These are phyloP conservation scores for Camponotus vicinus DNA, from an alignment of 1,140 invertebrate species.

Conservation along the genomic window DNA sequence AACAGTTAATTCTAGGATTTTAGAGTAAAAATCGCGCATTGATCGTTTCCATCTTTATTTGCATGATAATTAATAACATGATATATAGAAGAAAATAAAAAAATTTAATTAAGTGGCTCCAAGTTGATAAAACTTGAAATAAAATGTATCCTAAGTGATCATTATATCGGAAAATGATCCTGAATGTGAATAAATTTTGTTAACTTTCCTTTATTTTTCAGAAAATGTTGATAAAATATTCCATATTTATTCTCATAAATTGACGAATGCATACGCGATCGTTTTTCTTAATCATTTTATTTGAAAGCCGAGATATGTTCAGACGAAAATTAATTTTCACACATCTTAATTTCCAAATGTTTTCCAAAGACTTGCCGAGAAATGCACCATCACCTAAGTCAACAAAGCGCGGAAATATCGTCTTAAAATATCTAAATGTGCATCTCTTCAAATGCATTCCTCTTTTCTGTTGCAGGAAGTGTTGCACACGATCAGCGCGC, in stretches of 20 bases:
- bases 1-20: background rate
- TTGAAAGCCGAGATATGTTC: background rate
- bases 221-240: background rate
- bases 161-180: background rate
- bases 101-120: background rate
- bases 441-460: constrained; percentile 45
- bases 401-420: constrained; percentile 28
- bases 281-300: background rate
- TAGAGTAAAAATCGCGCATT: background rate
- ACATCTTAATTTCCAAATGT: background rate
- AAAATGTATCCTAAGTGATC: background rate
- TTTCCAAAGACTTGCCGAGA: background rate
- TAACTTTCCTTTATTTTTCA: background rate
- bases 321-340: constrained; percentile 1
- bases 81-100: background rate
- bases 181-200: background rate
- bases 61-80: background rate
- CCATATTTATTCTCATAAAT: background rate
- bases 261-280: background rate
- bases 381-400: constrained; percentile 13
- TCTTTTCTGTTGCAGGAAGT: constrained; percentile 95
- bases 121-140: background rate
- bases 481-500: constrained; percentile 97
- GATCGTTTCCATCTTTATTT: background rate
- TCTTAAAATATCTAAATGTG: constrained; percentile 18